A percentile compares a stretch with the other conserved stretches of the same genome.
These are phyloP conservation scores for Vicugna pacos DNA, from an alignment of 2,113 vertebrate species.

Conservation along the genomic window DNA sequence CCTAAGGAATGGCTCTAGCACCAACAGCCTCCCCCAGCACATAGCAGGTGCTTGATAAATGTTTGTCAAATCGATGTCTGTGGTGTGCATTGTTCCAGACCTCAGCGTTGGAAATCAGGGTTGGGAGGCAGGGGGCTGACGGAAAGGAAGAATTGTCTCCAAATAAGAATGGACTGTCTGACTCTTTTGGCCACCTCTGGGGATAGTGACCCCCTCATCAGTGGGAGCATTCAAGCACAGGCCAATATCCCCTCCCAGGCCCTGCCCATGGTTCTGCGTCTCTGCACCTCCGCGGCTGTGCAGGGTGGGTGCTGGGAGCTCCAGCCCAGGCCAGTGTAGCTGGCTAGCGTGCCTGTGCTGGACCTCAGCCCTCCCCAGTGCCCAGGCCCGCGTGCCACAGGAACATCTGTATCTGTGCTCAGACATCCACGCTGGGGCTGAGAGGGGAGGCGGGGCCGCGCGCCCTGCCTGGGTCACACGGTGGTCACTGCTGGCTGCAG, in stretches of 20 bases:
- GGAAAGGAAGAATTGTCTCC: background rate
- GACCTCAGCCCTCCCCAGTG: background rate
- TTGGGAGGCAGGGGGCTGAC: rapidly evolving
- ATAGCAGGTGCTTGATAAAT: background rate
- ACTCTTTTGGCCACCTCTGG: background rate
- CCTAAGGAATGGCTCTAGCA: background rate
- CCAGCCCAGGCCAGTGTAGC: background rate
- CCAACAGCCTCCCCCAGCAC: background rate
- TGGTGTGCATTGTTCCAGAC: background rate
- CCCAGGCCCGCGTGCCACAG: background rate
- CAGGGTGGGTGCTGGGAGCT: background rate
- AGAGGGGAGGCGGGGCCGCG: background rate
- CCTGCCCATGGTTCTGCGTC: background rate
- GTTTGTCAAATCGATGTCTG: background rate
- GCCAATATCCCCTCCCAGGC: background rate
- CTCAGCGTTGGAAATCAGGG: background rate
- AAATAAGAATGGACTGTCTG: background rate
- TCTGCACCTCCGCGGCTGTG: background rate
- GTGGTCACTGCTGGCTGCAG: background rate
- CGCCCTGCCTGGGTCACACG: background rate
- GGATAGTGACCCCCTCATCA: background rate
- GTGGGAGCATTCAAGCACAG: background rate
- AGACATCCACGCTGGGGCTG: background rate
- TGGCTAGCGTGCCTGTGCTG: background rate
- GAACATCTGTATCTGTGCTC: background rate